These are phyloP conservation scores for Peromyscus eremicus DNA, from an alignment of 2,797 vertebrate genomes.

Conservation along the genomic window DNA sequence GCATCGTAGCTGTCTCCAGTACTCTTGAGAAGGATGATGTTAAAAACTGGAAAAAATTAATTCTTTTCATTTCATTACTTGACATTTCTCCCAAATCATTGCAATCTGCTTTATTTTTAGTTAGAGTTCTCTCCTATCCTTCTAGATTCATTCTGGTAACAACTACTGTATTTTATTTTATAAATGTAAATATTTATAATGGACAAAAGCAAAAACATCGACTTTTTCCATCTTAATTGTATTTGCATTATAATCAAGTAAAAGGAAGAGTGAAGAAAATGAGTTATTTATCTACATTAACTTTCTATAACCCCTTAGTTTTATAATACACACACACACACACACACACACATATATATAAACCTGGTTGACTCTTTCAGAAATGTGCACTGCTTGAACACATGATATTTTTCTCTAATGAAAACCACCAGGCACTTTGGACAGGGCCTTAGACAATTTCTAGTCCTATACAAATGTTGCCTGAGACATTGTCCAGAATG, in stretches of 20 bases:
- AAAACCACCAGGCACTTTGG: neutral
- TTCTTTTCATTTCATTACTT: conserved; percentile 16
- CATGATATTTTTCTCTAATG: neutral
- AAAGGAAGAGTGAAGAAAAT: conserved; percentile 42
- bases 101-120: conserved; percentile 38
- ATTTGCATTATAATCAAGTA: conserved; percentile 24
- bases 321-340: no score
- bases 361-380: neutral
- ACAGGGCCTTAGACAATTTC: neutral
- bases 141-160: conserved; percentile 33
- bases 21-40: conserved; percentile 45
- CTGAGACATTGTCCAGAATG: neutral
- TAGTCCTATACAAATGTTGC: neutral
- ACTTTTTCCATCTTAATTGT: neutral
- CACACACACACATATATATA: no score
- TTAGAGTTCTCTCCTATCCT: conserved; percentile 28
- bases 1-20: conserved; percentile 8
- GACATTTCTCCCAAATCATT: conserved; percentile 35
- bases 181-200: conserved; percentile 45
- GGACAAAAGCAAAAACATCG: neutral
- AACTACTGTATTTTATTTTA: neutral
- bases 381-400: neutral
- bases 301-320: neutral
- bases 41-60: neutral
- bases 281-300: neutral